Base-by-base conservation (phyloP, 2,113 vertebrate genomes). In the Clinocottus analis region DNA sequence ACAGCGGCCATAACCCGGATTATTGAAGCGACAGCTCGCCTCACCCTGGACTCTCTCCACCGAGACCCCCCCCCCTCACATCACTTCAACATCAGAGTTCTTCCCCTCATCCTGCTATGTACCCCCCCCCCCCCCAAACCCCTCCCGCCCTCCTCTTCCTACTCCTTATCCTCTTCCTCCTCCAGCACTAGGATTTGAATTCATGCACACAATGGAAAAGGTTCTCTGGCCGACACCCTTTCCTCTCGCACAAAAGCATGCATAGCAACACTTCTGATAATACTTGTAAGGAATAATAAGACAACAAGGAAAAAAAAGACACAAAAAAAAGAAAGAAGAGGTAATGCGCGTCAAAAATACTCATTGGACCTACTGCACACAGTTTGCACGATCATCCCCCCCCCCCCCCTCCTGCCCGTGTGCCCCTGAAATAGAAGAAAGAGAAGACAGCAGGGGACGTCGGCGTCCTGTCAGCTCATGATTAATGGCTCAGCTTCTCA, bases 191-290 rank as follows among this genome's bases (percentile, higher is more conserved):
- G 13, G 87, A 91, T 90, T 91, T 86, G 75, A 90, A 75, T 68
- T 91, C 92, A 93, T 94, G 92, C 92, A 90, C 86, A 87, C 85
- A 90, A 83, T 83, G 84, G 63, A 35, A 61, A 35, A 35, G 59
- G 25, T 64, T 53, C 68, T 61, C 31, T 17, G 58, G 70, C 59
- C 2, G 72, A 84, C 64, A 11, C 61, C 73, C 31, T 80, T n/a
- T 75, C 77, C 63, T 67, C 82, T 55, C 77, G 75, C 59, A 76
- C 85, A 82, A 85, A 88, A 85, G 89, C 93, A 94, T 92, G 92
- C 93, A 92, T 89, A 91, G 91, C 84, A 86, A 93, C 90, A 92
- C 91, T 85, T 90, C 73, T 84, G 85, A 79, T 91, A 92, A 93
- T 90, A 94, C 89, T 94, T 82, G 63, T 86, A 86, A 87, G 78